Evolutionary conservation across 2,888 invertebrate species (phyloP), one percentile per base, ranked within the genome.

Genomic region (Orgyia antiqua): DNA sequence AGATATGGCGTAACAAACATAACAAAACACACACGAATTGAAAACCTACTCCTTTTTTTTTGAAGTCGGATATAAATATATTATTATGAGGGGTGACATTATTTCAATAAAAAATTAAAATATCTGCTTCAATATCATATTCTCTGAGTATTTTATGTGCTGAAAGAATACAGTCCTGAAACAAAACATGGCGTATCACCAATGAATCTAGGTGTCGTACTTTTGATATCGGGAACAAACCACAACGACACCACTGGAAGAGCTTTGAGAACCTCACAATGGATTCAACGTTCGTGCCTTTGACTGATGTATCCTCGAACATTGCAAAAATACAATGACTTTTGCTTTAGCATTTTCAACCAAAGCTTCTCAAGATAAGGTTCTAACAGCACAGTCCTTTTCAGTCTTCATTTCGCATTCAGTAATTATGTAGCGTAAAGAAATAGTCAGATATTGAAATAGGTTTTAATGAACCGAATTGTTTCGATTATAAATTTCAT

Each of bases 251-350:
- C 40, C 36, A 54, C 48, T 54, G 39, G 38, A 32, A 42, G 40
- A 28, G 52, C 69, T 68, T 68, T 69, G 68, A 68, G 60, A 36
- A 44, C 39, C 27, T 55, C 42, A 68, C 69, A 70, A 69, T 70
- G 51, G 46, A 42, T 33, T 43, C 48, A 47, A 41, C 55, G 55
- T 42, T 39, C 33, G 35, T 33, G 24, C 45, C 54, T 48, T 55
- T 52, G 53, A 51, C 42, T 47, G 49, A 58, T 44, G 51, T 39
- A 44, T 44, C 42, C 47, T 44, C 39, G 37, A 24, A 33, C 42
- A 36, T 39, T 42, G 45, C 39, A 40, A 46, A 49, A 51, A 47
- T 50, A 36, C 23, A 24, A 13, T 20, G 24, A 27, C 36, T 31
- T n/a, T 10, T 35, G 29, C 33, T 30, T 18, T 10, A 3, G 13